phyloP scores from a whole-genome alignment of 2,888 invertebrate species.

The Spodoptera picta region DNA sequence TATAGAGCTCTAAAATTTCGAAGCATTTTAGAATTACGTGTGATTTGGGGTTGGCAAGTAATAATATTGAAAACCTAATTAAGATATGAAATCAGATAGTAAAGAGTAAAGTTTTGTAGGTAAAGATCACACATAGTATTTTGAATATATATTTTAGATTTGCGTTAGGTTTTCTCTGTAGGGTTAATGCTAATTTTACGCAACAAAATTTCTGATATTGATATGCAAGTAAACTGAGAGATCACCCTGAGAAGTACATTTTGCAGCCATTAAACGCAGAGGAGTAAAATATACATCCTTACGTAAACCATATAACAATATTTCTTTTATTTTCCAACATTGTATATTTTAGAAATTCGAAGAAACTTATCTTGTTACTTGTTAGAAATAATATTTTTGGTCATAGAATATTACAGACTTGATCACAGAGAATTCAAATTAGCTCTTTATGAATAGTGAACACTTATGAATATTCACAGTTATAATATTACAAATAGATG shows the following conservation, averaged over 20 bases:
- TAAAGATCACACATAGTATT: too few relatives aligned
- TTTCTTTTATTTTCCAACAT: constrained; percentile 2
- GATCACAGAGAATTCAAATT: constrained; percentile 42
- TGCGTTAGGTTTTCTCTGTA: too few relatives aligned
- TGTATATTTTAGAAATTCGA: constrained; percentile 7
- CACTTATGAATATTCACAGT: constrained; percentile 43
- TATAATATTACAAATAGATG: constrained; percentile 19
- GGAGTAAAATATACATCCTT: neutral
- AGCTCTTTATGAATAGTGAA: constrained; percentile 32
- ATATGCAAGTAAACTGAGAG: too few relatives aligned
- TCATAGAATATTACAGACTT: constrained; percentile 24
- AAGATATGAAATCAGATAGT: too few relatives aligned
- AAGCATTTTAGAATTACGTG: constrained; percentile 1
- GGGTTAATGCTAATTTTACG: too few relatives aligned
- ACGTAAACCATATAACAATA: neutral
- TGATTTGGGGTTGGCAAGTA: too few relatives aligned
- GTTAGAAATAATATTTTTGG: constrained; percentile 17
- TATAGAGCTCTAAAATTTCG: constrained; percentile 1
- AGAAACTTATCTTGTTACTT: constrained; percentile 1
- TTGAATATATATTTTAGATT: too few relatives aligned
- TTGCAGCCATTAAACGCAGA: too few relatives aligned
- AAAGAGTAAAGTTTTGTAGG: too few relatives aligned
- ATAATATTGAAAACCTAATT: too few relatives aligned
- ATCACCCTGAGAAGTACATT: too few relatives aligned
- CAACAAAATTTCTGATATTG: too few relatives aligned